Conservation (phyloP, 2,797 vertebrate species). For the Pseudochaenichthys georgianus region DNA sequence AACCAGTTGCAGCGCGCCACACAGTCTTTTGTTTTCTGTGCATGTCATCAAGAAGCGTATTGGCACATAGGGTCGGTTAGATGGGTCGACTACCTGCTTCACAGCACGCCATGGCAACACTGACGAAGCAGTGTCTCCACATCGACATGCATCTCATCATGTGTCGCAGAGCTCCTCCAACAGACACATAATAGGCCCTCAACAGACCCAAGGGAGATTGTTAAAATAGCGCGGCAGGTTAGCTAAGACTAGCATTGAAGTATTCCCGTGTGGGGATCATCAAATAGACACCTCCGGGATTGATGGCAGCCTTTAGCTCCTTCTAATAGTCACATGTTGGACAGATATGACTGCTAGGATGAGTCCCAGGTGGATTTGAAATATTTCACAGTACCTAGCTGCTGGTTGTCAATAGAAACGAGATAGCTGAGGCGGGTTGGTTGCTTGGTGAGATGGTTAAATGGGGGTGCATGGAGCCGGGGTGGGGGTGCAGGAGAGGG, state of each 20-base stretch:
- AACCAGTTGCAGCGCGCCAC: constrained; percentile 15
- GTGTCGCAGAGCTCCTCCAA: constrained; percentile 40
- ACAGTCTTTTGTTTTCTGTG: constrained; percentile 19
- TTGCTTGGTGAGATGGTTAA: constrained; percentile 56
- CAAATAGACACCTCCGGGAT: constrained; percentile 76
- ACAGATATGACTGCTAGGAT: constrained; percentile 66
- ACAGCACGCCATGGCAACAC: constrained; percentile 14
- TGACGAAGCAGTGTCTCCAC: constrained; percentile 39
- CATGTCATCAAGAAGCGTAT: constrained; percentile 44
- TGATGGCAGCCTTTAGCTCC: constrained; percentile 70
- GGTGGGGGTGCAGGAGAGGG: constrained; percentile 19
- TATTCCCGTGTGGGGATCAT: constrained; percentile 72
- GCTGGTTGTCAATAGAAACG: constrained; percentile 68
- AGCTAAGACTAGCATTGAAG: constrained; percentile 65
- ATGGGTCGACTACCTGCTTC: constrained; percentile 21
- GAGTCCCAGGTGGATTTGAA: constrained; percentile 71
- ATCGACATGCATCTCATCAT: constrained; percentile 52
- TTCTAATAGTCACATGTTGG: constrained; percentile 71
- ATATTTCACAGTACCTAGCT: constrained; percentile 60
- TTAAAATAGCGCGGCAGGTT: constrained; percentile 75
- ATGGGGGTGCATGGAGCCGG: constrained; percentile 42
- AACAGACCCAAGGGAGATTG: constrained; percentile 75
- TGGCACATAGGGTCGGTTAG: constrained; percentile 2
- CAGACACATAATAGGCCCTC: constrained; percentile 63
- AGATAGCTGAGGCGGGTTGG: constrained; percentile 31